Percentiles rank a stretch among this genome's conserved stretches.
phyloP scores from a whole-genome alignment of 1,140 invertebrate genomes.

The Artemia franciscana region DNA sequence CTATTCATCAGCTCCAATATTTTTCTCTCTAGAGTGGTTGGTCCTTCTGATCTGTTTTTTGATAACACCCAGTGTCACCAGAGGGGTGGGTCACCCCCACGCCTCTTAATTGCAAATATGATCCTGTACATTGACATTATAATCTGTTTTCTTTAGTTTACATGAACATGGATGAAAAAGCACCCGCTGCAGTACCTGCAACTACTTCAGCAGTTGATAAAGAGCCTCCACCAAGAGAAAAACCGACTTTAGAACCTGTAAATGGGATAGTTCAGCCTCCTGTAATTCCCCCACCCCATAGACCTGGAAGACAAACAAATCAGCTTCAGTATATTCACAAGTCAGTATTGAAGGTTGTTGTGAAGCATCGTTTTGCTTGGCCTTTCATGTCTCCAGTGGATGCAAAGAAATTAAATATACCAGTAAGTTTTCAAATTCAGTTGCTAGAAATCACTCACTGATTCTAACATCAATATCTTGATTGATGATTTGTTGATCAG shows the following conservation, averaged over 20 bases:
- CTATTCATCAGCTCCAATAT: no score
- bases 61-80: no score
- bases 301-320: constrained; percentile 69
- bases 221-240: constrained; percentile 40
- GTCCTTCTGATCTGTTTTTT: no score
- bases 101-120: no score
- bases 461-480: no score
- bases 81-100: no score
- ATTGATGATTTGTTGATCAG: no score
- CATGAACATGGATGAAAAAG: neutral
- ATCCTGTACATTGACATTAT: no score
- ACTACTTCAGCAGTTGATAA: neutral
- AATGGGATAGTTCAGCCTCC: constrained; percentile 59
- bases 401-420: constrained; percentile 79
- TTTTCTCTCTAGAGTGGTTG: no score
- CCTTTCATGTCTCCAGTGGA: constrained; percentile 94
- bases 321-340: constrained; percentile 84
- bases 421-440: constrained; percentile 31
- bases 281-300: constrained; percentile 43
- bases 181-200: neutral
- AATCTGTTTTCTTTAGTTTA: no score
- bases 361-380: constrained; percentile 97
- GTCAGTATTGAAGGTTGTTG: constrained; percentile 79
- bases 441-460: neutral
- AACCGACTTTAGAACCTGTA: constrained; percentile 43